phyloP scores from a whole-genome alignment of 2,888 invertebrate species.

The Cataglyphis livida region DNA sequence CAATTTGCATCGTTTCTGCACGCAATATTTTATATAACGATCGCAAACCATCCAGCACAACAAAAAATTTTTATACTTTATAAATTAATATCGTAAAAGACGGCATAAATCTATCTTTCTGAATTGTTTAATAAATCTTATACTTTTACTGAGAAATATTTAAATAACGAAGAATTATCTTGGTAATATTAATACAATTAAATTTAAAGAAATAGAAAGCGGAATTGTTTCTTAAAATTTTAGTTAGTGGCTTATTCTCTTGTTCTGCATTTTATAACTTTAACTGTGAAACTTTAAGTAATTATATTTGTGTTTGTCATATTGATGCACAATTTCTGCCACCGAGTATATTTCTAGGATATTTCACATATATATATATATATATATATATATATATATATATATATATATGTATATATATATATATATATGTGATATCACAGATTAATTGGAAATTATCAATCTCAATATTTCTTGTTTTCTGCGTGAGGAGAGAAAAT shows the following conservation, averaged over 20 bases:
- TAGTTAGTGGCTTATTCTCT: neutral
- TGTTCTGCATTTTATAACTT: neutral
- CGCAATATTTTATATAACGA: constrained; percentile 43
- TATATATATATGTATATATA: no score
- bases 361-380: neutral
- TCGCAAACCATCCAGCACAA: neutral
- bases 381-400: no score
- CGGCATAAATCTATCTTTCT: neutral
- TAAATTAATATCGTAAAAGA: neutral
- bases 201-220: neutral
- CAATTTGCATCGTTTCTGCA: constrained; percentile 18
- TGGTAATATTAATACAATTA: neutral
- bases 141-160: neutral
- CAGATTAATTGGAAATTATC: neutral
- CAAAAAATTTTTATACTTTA: neutral
- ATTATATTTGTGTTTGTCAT: constrained; percentile 12
- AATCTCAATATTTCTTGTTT: constrained; percentile 21
- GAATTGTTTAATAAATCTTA: neutral
- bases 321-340: neutral
- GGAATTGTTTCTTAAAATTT: neutral
- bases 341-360: neutral
- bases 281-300: neutral
- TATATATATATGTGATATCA: no score
- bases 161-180: constrained; percentile 9
- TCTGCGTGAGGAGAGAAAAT: neutral